These are phyloP conservation scores for Pterocles orientalis DNA, from an alignment of 2,113 vertebrate genomes.

Conservation along the genomic window DNA sequence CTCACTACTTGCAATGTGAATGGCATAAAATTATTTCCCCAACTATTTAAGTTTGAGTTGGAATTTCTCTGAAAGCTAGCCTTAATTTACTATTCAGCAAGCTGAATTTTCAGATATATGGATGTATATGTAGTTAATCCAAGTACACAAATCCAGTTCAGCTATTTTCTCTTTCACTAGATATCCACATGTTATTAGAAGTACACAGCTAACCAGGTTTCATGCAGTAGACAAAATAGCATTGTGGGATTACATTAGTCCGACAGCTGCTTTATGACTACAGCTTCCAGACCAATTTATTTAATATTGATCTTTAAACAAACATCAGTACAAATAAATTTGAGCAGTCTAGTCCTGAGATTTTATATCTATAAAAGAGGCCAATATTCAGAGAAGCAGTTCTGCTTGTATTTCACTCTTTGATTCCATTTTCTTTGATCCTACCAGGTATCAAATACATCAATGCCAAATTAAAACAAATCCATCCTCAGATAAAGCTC, in stretches of 20 bases:
- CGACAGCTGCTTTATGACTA: constrained; percentile 88
- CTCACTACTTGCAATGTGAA: background rate
- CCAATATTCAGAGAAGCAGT: constrained; percentile 79
- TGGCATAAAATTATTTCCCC: background rate
- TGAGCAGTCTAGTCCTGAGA: constrained; percentile 80
- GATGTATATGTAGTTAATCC: constrained; percentile 51
- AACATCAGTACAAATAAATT: constrained; percentile 90
- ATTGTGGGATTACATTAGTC: constrained; percentile 90
- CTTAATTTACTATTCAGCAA: background rate
- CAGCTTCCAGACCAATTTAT: constrained; percentile 90
- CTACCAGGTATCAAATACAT: constrained; percentile 83
- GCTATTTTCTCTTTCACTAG: constrained; percentile 77
- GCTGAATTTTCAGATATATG: background rate
- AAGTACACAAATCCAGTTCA: constrained; percentile 77
- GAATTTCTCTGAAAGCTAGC: constrained; percentile 12
- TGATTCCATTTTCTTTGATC: constrained; percentile 86
- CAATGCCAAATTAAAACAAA: constrained; percentile 87
- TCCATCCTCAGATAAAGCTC: constrained; percentile 80
- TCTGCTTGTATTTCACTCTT: constrained; percentile 78
- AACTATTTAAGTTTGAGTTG: background rate
- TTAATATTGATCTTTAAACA: constrained; percentile 92
- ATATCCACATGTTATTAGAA: constrained; percentile 79
- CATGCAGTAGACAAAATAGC: constrained; percentile 85
- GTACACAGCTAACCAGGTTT: constrained; percentile 86
- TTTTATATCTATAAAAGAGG: constrained; percentile 81